A percentile compares a stretch with the other conserved stretches of the same genome.
Evolutionary conservation across 2,797 vertebrate genomes (phyloP).

Genomic region (Masticophis lateralis): DNA sequence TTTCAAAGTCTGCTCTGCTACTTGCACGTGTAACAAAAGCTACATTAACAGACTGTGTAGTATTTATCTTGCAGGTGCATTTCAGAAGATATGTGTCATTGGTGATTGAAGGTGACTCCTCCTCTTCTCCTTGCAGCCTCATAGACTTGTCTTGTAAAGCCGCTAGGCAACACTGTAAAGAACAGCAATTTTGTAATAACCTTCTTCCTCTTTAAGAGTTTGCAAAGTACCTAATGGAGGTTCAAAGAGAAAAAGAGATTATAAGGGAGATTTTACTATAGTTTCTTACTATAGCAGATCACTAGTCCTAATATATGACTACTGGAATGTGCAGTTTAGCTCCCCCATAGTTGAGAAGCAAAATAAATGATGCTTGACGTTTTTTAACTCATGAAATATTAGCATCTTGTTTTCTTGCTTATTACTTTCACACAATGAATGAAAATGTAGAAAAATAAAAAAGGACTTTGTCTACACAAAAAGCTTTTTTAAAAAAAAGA

Average conservation of each 20-base stretch:
- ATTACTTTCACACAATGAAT: not conserved
- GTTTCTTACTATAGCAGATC: not conserved
- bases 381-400: not conserved
- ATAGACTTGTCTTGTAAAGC: not conserved
- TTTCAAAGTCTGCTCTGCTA: no score
- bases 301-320: not conserved
- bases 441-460: not conserved
- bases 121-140: not conserved
- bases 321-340: not conserved
- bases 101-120: not conserved
- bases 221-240: not conserved
- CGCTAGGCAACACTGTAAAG: not conserved
- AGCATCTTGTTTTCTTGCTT: not conserved
- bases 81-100: not conserved
- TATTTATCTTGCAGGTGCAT: not conserved
- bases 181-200: not conserved
- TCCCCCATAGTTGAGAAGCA: not conserved
- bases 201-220: not conserved
- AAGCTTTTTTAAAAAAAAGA: not conserved
- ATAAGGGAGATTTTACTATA: not conserved
- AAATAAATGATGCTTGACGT: not conserved
- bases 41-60: not conserved
- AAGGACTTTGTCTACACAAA: not conserved
- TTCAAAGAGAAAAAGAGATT: not conserved
- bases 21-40: no score